A percentile compares a stretch with the other conserved stretches of the same genome.
These are phyloP conservation scores for Clarias macrocephalus DNA, from an alignment of 2,113 vertebrate genomes.

Conservation along the genomic window DNA sequence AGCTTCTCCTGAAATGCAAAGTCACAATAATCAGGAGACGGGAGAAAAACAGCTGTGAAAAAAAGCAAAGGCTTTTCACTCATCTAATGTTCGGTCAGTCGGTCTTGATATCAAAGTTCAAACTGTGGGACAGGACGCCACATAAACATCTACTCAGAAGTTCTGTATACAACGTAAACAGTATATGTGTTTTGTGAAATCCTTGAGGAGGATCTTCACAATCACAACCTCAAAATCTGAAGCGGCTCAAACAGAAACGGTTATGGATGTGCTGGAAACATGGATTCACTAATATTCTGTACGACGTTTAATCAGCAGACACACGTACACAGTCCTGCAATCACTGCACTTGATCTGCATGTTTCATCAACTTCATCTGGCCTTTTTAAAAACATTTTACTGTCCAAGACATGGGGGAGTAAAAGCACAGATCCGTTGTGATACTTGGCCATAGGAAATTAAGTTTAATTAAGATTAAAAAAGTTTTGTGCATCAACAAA, in stretches of 20 bases:
- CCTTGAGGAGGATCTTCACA: background rate
- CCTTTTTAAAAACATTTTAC: background rate
- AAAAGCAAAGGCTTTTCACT: background rate
- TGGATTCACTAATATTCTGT: background rate
- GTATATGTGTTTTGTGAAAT: background rate
- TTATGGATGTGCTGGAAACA: background rate
- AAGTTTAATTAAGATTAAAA: too few relatives aligned
- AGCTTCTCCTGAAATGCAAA: background rate
- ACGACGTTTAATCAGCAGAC: background rate
- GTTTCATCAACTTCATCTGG: background rate
- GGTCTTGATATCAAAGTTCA: background rate
- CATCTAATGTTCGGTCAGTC: background rate
- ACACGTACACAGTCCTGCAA: background rate
- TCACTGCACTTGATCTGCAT: background rate
- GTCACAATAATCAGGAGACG: background rate
- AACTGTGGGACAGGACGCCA: background rate
- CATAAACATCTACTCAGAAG: background rate
- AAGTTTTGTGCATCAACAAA: too few relatives aligned
- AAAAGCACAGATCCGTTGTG: background rate
- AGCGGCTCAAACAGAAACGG: background rate
- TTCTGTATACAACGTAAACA: too few relatives aligned
- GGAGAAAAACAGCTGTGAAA: background rate
- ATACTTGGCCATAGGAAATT: background rate
- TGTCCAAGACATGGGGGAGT: background rate
- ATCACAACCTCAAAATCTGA: background rate